Conservation (phyloP, 2,888 invertebrate species). For the Timandra comae region DNA sequence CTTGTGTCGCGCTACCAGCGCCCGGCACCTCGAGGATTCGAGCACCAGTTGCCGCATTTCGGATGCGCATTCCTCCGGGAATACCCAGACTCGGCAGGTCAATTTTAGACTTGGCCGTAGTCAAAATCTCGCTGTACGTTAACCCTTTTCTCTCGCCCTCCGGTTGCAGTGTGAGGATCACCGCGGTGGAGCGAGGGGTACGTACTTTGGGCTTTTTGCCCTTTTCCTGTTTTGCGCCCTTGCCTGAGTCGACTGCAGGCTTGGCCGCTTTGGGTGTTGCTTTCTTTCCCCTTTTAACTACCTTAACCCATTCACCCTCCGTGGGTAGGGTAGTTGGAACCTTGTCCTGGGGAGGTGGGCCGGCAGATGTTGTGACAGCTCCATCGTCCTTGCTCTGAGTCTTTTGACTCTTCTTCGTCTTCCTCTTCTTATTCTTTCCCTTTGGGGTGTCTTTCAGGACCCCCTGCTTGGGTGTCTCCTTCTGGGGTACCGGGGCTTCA, state of each 20-base stretch:
- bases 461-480: too few species aligned
- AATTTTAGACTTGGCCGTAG: neutral
- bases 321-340: too few species aligned
- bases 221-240: neutral
- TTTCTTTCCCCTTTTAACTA: too few species aligned
- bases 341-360: too few species aligned
- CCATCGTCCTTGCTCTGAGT: too few species aligned
- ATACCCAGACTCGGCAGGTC: neutral
- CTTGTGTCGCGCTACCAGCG: neutral
- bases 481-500: too few species aligned
- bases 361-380: too few species aligned
- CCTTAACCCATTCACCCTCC: too few species aligned
- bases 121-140: constrained; percentile 1
- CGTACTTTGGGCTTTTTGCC: constrained; percentile 5
- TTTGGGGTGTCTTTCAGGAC: too few species aligned
- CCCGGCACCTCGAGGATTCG: neutral
- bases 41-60: neutral
- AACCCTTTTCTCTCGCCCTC: constrained; percentile 4
- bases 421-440: too few species aligned
- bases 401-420: too few species aligned
- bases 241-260: neutral
- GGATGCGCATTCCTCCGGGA: neutral
- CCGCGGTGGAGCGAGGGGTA: constrained; percentile 1
- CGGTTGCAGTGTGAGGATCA: too few species aligned
- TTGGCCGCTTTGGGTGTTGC: neutral